phyloP scores from a whole-genome alignment of 2,888 invertebrate species.

The Stenodema calcarata region DNA sequence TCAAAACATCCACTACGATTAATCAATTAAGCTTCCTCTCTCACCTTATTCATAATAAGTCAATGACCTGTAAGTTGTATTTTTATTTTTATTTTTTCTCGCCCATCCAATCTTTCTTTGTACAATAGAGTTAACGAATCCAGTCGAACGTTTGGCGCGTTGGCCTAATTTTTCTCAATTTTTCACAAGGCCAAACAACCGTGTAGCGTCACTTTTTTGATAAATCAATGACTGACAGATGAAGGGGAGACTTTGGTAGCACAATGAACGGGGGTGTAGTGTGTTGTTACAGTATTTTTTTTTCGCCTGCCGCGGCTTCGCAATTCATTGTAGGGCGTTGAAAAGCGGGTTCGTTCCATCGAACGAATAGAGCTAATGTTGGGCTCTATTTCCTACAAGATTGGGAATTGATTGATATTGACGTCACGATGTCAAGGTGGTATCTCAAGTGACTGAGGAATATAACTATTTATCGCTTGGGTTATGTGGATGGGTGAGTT shows the following conservation, averaged over 20 bases:
- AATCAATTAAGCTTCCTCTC: too few relatives aligned
- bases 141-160: slow-evolving; percentile 6
- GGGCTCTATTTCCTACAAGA: too few relatives aligned
- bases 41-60: too few relatives aligned
- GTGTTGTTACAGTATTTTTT: slow-evolving; percentile 12
- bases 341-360: slow-evolving; percentile 1
- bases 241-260: slow-evolving; percentile 1
- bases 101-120: too few relatives aligned
- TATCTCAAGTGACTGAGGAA: too few relatives aligned
- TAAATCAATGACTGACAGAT: slow-evolving; percentile 40
- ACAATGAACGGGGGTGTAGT: slow-evolving; percentile 21
- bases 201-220: slow-evolving; percentile 39
- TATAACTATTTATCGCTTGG: too few relatives aligned
- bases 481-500: too few relatives aligned
- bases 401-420: too few relatives aligned
- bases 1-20: too few relatives aligned
- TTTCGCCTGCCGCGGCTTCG: not conserved
- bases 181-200: slow-evolving; percentile 38
- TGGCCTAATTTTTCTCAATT: slow-evolving; percentile 44
- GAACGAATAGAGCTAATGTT: not conserved
- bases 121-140: slow-evolving; percentile 7
- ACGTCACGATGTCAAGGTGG: too few relatives aligned
- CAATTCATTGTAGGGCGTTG: slow-evolving; percentile 1
- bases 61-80: too few relatives aligned
- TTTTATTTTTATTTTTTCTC: not conserved